Evolutionary conservation across 2,113 vertebrate species (phyloP).

Genomic region (Paradoxurus hermaphroditus): DNA sequence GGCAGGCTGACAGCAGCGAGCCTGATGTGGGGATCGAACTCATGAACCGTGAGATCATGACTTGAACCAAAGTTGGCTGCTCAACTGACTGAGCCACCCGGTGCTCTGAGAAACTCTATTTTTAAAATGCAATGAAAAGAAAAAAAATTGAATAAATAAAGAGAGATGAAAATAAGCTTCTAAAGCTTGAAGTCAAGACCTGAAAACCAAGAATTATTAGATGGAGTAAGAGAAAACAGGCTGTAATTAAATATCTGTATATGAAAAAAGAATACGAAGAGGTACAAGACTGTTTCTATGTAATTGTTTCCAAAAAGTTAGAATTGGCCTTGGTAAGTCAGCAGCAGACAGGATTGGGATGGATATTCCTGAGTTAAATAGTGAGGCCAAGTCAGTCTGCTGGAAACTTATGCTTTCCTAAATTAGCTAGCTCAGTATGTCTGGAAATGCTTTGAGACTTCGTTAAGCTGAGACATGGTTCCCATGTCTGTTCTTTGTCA

Average conservation of each 20-base stretch:
- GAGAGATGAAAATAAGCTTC: not conserved
- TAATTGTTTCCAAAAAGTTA: not conserved
- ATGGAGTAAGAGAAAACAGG: not conserved
- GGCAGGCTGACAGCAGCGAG: no score
- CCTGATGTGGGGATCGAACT: no score
- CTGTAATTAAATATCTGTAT: not conserved
- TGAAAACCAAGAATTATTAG: not conserved
- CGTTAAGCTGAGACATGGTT: not conserved
- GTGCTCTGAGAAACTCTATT: not conserved
- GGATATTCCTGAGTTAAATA: not conserved
- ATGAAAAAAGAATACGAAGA: not conserved
- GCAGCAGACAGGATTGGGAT: not conserved
- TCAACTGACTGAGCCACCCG: no score
- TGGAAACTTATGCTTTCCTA: not conserved
- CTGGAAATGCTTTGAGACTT: not conserved
- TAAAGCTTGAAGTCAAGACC: not conserved
- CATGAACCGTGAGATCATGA: no score
- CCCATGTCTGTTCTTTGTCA: not conserved
- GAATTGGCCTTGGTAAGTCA: not conserved
- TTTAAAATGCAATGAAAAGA: not conserved
- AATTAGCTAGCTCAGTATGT: not conserved
- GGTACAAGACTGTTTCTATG: not conserved
- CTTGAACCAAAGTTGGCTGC: no score
- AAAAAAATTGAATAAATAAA: not conserved
- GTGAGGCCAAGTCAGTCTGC: not conserved